Evolutionary conservation across 2,113 vertebrate genomes (phyloP).

Genomic region (Cromileptes altivelis): DNA sequence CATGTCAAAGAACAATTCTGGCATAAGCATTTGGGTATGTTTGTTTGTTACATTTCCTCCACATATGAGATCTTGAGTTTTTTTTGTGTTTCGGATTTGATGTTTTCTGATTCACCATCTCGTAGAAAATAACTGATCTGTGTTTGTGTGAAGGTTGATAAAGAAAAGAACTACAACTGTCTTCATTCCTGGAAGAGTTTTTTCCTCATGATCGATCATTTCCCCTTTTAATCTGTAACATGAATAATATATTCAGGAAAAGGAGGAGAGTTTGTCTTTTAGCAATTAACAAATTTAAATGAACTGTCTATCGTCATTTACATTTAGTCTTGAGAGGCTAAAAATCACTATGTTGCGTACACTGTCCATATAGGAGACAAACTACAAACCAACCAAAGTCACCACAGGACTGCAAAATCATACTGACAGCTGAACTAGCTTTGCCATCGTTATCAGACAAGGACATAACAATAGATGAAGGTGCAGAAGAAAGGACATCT

Average conservation of each 20-base stretch:
- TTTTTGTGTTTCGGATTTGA: not conserved
- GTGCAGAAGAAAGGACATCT: not conserved
- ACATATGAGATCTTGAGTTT: not conserved
- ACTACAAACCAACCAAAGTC: not conserved
- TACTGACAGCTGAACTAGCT: not conserved
- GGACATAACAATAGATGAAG: too few species aligned
- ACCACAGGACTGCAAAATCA: not conserved
- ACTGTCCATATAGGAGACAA: too few species aligned
- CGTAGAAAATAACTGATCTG: not conserved
- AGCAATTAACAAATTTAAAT: not conserved
- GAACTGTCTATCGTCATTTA: not conserved
- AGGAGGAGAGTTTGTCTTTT: not conserved
- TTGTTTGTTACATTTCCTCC: slow-evolving; percentile 3
- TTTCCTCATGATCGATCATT: not conserved
- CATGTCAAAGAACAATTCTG: slow-evolving; percentile 21
- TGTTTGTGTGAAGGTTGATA: not conserved
- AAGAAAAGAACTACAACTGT: not conserved
- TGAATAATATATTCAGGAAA: not conserved
- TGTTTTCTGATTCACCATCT: not conserved
- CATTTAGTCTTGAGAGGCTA: not conserved
- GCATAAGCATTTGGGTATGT: slow-evolving; percentile 9
- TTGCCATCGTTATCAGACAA: too few species aligned
- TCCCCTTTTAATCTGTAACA: not conserved
- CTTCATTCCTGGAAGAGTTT: not conserved
- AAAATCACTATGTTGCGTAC: not conserved